Evolutionary conservation across 1,140 invertebrate species (phyloP).

Genomic region (Drosophila bipectinata): DNA sequence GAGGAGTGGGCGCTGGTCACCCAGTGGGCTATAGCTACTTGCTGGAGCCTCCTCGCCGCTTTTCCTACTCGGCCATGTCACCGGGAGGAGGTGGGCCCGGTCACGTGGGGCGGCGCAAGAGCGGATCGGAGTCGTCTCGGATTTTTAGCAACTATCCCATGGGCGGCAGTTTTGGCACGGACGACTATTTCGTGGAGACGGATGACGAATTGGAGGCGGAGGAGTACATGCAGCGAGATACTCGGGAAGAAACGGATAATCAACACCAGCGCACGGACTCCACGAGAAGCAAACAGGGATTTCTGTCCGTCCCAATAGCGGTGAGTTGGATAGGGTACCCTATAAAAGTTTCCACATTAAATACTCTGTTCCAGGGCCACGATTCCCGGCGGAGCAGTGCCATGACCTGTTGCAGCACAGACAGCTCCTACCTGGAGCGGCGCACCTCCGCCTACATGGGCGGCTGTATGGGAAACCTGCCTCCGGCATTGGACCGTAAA

Average conservation of each 20-base stretch:
- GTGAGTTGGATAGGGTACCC: constrained; percentile 40
- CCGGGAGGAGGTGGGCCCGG: constrained; percentile 77
- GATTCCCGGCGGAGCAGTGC: constrained; percentile 89
- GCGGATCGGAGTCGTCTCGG: constrained; percentile 81
- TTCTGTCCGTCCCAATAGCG: constrained; percentile 83
- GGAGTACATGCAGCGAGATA: constrained; percentile 63
- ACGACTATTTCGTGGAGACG: constrained; percentile 84
- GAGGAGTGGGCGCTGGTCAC: constrained; percentile 58
- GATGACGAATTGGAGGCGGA: constrained; percentile 83
- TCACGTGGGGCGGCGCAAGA: constrained; percentile 82
- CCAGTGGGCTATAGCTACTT: constrained; percentile 88
- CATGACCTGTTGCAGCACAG: constrained; percentile 92
- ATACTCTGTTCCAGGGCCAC: constrained; percentile 51
- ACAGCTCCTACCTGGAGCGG: constrained; percentile 91
- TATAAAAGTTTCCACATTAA: neutral
- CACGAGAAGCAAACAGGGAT: constrained; percentile 83
- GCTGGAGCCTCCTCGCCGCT: constrained; percentile 86
- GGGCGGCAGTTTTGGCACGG: constrained; percentile 84
- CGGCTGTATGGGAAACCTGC: constrained; percentile 86
- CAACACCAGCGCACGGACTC: constrained; percentile 70
- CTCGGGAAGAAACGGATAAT: constrained; percentile 30
- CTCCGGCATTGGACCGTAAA: constrained; percentile 84
- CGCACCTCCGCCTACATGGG: constrained; percentile 90
- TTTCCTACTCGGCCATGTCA: constrained; percentile 84
- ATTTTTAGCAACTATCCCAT: constrained; percentile 85